Base-by-base conservation (phyloP, 1,140 invertebrate genomes). In the Schlechtendalia chinensis region DNA sequence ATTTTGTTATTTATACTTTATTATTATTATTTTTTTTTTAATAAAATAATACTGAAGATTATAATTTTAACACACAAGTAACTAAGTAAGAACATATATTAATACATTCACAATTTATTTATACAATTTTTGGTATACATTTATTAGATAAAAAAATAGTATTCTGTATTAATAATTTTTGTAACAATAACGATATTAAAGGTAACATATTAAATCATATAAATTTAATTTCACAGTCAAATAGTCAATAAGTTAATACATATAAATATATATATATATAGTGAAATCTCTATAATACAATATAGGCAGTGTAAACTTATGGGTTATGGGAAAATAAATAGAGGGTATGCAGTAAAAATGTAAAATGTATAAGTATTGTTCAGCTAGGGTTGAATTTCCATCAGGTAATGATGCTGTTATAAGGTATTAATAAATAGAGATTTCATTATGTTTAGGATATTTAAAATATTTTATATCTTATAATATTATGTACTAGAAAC, bases 71-170 rank as follows among this genome's bases (percentile, higher is more conserved):
- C n/a, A 1, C 32, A 32, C 19, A 19, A 59, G 12, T 12, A 27
- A 56, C 14, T 12, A n/a, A 63, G 14, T 50, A 39, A 39, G 11
- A 50, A 45, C 39, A 39, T 3, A 39, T 45, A 39, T 67, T 67
- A 67, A 22, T 67, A n/a, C 19, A 45, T 67, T 45, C 10, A 67
- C 32, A 67, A 67, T 45, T 67, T 67, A 67, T 39, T 45, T 5
- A 39, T 67, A 53, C 12, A 67, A 22, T 39, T 67, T 67, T 67
- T 67, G 32, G n/a, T 39, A 39, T 39, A 67, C 32, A 65, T 19
- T 39, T 22, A 22, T 14, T 39, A 14, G 19, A 45, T 67, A 61
- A n/a, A 65, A 45, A 22, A 45, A 45, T 67, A 65, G 19, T 65
- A 39, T 39, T 67, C 32, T 29, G 32, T 61, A 65, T n/a, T 32